A percentile compares a stretch with the other conserved stretches of the same genome.
Conservation (phyloP, 2,113 vertebrate genomes). For the Istiophorus platypterus region DNA sequence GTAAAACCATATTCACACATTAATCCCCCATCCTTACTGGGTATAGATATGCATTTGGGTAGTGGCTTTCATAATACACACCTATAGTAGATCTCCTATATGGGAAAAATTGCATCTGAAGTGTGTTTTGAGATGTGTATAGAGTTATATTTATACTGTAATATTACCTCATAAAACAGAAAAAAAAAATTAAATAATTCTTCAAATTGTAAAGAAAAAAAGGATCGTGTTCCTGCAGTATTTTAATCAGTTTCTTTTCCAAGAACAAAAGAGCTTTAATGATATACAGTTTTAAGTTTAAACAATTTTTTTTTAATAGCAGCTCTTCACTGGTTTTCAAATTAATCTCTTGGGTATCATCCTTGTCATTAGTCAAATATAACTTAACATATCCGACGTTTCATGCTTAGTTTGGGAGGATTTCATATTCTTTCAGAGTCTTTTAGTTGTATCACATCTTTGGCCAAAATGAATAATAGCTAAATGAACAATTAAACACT, state of each 20-base stretch:
- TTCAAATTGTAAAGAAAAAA: background rate
- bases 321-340: background rate
- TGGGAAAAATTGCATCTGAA: background rate
- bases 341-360: background rate
- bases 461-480: background rate
- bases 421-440: slow-evolving; percentile 3
- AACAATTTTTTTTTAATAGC: background rate
- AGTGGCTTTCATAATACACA: background rate
- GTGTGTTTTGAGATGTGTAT: no score
- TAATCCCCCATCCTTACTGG: background rate
- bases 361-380: slow-evolving; percentile 14
- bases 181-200: background rate
- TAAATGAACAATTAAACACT: slow-evolving; percentile 3
- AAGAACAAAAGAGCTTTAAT: slow-evolving; percentile 7
- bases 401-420: slow-evolving; percentile 7
- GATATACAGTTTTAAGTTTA: slow-evolving; percentile 24
- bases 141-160: background rate
- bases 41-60: background rate
- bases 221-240: background rate
- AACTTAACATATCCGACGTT: slow-evolving; percentile 6
- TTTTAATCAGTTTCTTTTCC: slow-evolving; percentile 12
- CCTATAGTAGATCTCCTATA: background rate
- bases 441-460: background rate
- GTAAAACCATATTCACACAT: background rate
- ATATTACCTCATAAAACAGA: background rate